phyloP scores from a whole-genome alignment of 2,888 invertebrate species.

The Yponomeuta evonymella region DNA sequence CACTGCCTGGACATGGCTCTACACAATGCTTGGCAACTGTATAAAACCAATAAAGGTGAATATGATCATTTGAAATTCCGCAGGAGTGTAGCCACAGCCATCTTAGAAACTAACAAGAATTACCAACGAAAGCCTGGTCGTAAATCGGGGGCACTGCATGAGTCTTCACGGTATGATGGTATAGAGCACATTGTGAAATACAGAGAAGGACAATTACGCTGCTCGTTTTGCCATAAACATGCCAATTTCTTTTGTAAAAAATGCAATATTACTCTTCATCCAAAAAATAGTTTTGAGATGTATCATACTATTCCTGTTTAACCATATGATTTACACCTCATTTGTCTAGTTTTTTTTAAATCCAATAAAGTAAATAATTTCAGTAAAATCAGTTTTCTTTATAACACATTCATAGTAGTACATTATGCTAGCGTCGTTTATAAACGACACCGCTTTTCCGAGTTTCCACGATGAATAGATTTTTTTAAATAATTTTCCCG shows the following conservation, averaged over 20 bases:
- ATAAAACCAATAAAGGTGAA: conserved; percentile 4
- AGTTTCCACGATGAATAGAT: too few species aligned
- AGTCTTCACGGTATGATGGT: neutral
- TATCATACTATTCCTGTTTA: neutral
- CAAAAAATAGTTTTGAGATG: conserved; percentile 2
- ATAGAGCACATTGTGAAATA: neutral
- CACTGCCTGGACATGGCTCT: conserved; percentile 14
- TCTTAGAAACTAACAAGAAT: conserved; percentile 10
- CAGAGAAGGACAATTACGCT: neutral
- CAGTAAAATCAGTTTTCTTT: too few species aligned
- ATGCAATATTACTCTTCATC: conserved; percentile 4
- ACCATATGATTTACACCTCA: too few species aligned
- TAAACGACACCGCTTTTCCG: too few species aligned
- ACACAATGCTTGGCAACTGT: conserved; percentile 10
- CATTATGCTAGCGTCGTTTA: too few species aligned
- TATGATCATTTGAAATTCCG: conserved; percentile 6
- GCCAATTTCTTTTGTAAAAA: too few species aligned
- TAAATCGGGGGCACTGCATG: neutral
- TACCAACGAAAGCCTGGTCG: neutral
- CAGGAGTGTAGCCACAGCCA: neutral
- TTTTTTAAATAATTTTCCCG: too few species aligned
- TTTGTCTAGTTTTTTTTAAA: too few species aligned
- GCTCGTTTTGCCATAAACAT: too few species aligned
- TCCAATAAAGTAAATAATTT: too few species aligned
- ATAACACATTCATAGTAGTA: too few species aligned